These are phyloP conservation scores for Desmophyllum pertusum DNA, from an alignment of 92 coral and sea anemone genomes.

Conservation along the genomic window DNA sequence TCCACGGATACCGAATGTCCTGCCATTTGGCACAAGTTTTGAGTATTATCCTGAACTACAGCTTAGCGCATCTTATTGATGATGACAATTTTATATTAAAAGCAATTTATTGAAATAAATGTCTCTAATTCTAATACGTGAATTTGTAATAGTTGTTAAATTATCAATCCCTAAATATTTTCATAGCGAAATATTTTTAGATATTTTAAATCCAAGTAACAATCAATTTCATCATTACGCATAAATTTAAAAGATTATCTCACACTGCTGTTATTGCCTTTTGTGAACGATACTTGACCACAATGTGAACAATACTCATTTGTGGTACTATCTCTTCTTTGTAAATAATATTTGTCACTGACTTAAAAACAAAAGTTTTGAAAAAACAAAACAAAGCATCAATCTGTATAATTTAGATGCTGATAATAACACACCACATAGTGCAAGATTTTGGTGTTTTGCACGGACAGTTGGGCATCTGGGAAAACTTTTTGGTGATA, in stretches of 20 bases:
- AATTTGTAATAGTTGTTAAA: background rate
- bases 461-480: too few species aligned
- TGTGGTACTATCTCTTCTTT: too few species aligned
- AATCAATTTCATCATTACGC: background rate
- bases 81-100: background rate
- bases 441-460: too few species aligned
- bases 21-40: slow-evolving; percentile 82
- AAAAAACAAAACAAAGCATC: background rate
- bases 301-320: too few species aligned
- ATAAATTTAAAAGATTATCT: background rate
- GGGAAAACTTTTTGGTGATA: too few species aligned
- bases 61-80: slow-evolving; percentile 64
- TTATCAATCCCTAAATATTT: background rate
- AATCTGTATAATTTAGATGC: background rate
- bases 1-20: slow-evolving; percentile 81
- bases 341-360: background rate
- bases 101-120: slow-evolving; percentile 1
- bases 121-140: background rate
- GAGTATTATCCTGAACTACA: slow-evolving; percentile 75
- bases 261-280: background rate
- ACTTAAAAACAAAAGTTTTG: background rate
- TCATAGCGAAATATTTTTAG: slow-evolving; percentile 5
- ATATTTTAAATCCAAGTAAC: background rate
- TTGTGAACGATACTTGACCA: background rate
- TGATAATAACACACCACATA: background rate